Percentiles rank a stretch among this genome's conserved stretches.
These are phyloP conservation scores for Pristionchus japonicus DNA, from an alignment of 2,888 invertebrate genomes.

Conservation along the genomic window DNA sequence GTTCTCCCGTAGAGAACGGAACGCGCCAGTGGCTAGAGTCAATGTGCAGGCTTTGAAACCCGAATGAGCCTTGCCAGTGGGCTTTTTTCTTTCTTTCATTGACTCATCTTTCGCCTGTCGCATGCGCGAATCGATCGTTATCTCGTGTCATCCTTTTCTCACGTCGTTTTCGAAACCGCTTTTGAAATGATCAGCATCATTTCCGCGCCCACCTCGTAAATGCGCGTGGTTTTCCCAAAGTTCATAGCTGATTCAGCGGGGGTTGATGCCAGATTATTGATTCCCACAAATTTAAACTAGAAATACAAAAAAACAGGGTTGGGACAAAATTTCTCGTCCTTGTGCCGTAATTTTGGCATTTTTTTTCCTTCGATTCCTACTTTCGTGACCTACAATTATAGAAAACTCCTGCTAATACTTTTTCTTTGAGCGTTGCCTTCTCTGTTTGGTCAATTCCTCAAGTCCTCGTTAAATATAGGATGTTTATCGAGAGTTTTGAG, in stretches of 20 bases:
- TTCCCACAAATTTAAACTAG: background rate
- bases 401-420: too few relatives aligned
- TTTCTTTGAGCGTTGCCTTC: background rate
- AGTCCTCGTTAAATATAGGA: background rate
- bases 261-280: background rate
- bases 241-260: background rate
- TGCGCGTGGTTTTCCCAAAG: background rate
- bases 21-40: too few relatives aligned
- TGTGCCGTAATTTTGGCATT: background rate
- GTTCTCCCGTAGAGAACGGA: too few relatives aligned
- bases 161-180: constrained; percentile 1
- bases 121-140: background rate
- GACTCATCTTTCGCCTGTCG: background rate
- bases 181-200: background rate
- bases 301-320: too few relatives aligned
- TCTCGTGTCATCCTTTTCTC: background rate
- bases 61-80: background rate
- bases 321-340: too few relatives aligned
- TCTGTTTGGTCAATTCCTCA: background rate
- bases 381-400: background rate
- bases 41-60: background rate
- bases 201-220: background rate
- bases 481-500: background rate
- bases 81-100: background rate
- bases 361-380: background rate